Conservation (phyloP, 2,888 invertebrate genomes). For the Brachypterus glaber region DNA sequence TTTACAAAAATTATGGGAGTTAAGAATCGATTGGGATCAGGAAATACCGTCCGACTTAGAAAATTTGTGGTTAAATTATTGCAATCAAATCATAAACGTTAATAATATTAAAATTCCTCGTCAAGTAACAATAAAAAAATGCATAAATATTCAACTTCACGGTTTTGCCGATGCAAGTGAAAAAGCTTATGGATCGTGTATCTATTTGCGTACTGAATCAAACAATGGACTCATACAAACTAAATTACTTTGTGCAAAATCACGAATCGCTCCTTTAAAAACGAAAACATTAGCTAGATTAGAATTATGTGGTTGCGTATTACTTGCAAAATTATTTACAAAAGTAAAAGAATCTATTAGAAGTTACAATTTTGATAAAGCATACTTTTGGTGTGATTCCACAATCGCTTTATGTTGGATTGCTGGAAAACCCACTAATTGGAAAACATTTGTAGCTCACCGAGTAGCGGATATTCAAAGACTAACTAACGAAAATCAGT, state of each 20-base stretch:
- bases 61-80: conserved; percentile 10
- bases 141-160: conserved; percentile 13
- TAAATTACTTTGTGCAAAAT: conserved; percentile 17
- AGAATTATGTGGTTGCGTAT: conserved; percentile 14
- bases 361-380: conserved; percentile 10
- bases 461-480: not conserved
- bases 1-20: conserved; percentile 19
- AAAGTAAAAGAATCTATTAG: conserved; percentile 10
- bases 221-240: conserved; percentile 5
- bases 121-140: conserved; percentile 3
- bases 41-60: conserved; percentile 8
- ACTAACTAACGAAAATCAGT: conserved; percentile 9
- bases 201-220: conserved; percentile 14
- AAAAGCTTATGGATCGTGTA: conserved; percentile 15
- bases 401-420: conserved; percentile 4
- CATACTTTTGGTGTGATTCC: conserved; percentile 22
- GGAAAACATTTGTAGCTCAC: conserved; percentile 3
- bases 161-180: conserved; percentile 16
- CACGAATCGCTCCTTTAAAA: conserved; percentile 19
- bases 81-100: conserved; percentile 4
- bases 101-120: conserved; percentile 13
- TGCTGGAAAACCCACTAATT: not conserved
- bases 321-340: conserved; percentile 18
- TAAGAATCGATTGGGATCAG: conserved; percentile 22
- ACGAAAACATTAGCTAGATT: conserved; percentile 14